Base-by-base conservation (phyloP, 2,113 vertebrate genomes). In the Grantiella picta region DNA sequence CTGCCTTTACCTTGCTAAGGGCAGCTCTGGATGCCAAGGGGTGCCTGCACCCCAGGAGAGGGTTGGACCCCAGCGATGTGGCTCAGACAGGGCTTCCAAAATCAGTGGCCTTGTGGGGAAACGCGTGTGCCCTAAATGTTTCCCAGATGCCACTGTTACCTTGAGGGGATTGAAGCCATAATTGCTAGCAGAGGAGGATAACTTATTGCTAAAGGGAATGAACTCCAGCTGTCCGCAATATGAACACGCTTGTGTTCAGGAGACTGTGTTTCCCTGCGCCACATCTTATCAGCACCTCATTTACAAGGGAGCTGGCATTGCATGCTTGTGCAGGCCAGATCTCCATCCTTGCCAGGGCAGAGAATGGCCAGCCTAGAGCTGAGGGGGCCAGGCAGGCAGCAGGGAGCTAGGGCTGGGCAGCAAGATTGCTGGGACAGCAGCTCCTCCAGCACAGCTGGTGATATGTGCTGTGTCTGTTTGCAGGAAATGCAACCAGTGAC, bases 401-500 rank as follows among this genome's bases (percentile, higher is more conserved):
- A 33, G 36, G 50, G n/a, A 56, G 25, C 52, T 80, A 47, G 53
- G 45, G 22, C n/a, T 59, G 31, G 54, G 56, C 66, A 72, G 54
- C 36, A 42, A 65, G 11, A 28, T 68, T 24, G 23, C n/a, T 3
- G 22, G 38, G 59, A 45, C 18, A 18, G 54, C 0, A 0, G 36
- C 44, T 78, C 17, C 36, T 72, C 53, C 0, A 0, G 59, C 69
- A 22, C 0, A 0, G n/a, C 4, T 12, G 54, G 35, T 63, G 79
- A 89, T 6, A 0, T 21, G 33, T 10, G 2, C 66, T 86, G 25
- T 15, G 2, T 97, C 77, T 96, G 57, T 94, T 86, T 93, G 79
- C 97, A 98, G 99, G 98, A 98, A 97, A 98, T 86, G 95, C 98
- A 89, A 98, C 98, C 96, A 98, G 97, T 65, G 98, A 99, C 92